Conservation (phyloP, 2,888 invertebrate genomes). For the Drosophila lutescens region DNA sequence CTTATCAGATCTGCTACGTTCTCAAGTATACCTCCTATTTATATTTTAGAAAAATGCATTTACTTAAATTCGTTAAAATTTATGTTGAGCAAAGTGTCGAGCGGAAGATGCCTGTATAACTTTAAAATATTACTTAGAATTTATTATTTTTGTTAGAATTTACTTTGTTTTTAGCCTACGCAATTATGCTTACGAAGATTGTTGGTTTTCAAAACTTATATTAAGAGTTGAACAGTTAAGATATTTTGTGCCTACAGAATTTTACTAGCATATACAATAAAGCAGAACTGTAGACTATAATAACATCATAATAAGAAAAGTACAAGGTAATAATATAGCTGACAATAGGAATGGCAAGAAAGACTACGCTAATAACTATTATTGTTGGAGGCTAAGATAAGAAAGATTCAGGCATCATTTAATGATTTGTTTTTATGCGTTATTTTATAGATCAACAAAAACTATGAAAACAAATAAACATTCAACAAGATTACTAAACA, state of each 20-base stretch:
- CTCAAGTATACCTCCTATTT: neutral
- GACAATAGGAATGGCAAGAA: slow-evolving; percentile 14
- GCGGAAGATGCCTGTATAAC: neutral
- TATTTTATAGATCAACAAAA: neutral
- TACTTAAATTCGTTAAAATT: neutral
- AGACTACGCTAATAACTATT: slow-evolving; percentile 16
- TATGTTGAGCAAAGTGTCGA: neutral
- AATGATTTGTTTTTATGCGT: neutral
- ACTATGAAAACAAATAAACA: neutral
- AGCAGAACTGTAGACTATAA: too few species aligned
- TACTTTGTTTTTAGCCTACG: neutral
- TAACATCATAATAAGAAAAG: neutral
- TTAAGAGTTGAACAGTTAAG: too few species aligned
- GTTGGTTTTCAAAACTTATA: neutral
- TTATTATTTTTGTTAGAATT: neutral
- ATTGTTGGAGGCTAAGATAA: slow-evolving; percentile 6
- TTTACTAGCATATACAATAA: too few species aligned
- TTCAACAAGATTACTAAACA: neutral
- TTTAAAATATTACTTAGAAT: neutral
- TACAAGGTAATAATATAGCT: slow-evolving; percentile 1
- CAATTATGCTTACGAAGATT: neutral
- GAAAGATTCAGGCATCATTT: neutral
- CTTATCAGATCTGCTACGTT: too few species aligned
- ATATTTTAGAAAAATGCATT: neutral
- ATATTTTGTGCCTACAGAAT: too few species aligned